Evolutionary conservation across 2,888 invertebrate genomes (phyloP).

Genomic region (Cabera pusaria): DNA sequence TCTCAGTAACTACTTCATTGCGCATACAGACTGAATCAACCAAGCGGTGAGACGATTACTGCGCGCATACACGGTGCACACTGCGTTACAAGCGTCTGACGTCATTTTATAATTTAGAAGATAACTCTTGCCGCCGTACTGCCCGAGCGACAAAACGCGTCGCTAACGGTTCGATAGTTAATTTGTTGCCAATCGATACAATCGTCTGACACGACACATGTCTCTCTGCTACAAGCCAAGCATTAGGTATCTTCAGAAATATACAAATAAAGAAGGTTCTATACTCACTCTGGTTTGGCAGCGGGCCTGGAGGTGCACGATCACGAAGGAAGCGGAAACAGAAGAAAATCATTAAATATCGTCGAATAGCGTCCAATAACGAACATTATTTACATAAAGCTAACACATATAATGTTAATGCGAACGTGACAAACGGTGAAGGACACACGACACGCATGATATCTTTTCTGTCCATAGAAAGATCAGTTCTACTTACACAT

Average conservation of each 20-base stretch:
- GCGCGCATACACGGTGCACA: constrained; percentile 66
- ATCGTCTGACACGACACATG: constrained; percentile 50
- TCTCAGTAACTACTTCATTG: constrained; percentile 54
- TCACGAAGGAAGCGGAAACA: constrained; percentile 66
- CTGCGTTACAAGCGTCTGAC: constrained; percentile 56
- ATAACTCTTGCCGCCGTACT: constrained; percentile 33
- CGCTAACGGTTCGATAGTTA: constrained; percentile 40
- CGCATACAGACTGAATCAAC: constrained; percentile 51
- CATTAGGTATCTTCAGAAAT: constrained; percentile 42
- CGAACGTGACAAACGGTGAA: constrained; percentile 32
- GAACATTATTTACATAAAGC: constrained; percentile 49
- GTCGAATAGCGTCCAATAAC: constrained; percentile 30
- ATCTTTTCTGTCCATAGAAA: constrained; percentile 39
- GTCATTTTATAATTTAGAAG: constrained; percentile 49
- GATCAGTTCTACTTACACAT: constrained; percentile 54
- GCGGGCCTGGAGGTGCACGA: constrained; percentile 83
- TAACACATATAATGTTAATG: constrained; percentile 45
- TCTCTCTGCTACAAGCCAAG: constrained; percentile 69
- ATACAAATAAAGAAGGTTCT: constrained; percentile 33
- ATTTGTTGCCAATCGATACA: constrained; percentile 62
- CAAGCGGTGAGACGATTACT: constrained; percentile 70
- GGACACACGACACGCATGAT: constrained; percentile 34
- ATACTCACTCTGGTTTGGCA: constrained; percentile 87
- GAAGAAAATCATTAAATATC: constrained; percentile 63
- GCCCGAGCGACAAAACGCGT: constrained; percentile 39